Percentiles rank a stretch among this genome's conserved stretches.
Evolutionary conservation across 2,888 invertebrate genomes (phyloP).

Genomic region (Troilus luridus): DNA sequence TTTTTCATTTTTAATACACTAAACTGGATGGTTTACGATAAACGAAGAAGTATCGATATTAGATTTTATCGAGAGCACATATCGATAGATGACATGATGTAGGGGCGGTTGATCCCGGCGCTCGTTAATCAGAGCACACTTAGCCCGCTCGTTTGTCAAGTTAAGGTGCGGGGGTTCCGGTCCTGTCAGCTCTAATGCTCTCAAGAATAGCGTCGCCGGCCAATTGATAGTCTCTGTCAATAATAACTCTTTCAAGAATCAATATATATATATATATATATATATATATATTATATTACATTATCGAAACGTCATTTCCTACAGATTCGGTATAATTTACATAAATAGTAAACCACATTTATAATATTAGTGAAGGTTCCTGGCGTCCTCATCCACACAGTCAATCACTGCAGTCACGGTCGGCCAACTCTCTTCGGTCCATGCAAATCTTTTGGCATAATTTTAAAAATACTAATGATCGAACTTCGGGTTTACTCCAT

Average conservation of each 20-base stretch:
- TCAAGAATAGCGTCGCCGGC: neutral
- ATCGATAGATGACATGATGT: conserved; percentile 36
- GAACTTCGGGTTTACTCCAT: too few species aligned
- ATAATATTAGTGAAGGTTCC: too few species aligned
- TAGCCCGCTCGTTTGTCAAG: conserved; percentile 40
- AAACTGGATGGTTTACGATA: neutral
- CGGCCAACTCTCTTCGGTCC: too few species aligned
- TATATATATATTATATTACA: neutral
- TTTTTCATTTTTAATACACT: too few species aligned
- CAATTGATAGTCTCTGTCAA: conserved; percentile 32
- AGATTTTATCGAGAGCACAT: conserved; percentile 6
- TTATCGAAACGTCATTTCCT: neutral
- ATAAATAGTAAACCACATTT: too few species aligned
- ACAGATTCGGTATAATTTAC: too few species aligned
- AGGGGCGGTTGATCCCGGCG: neutral
- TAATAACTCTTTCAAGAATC: conserved; percentile 4
- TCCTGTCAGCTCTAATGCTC: conserved; percentile 10
- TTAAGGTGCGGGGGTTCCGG: too few species aligned
- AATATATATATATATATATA: neutral
- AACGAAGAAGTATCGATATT: neutral
- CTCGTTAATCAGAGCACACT: conserved; percentile 44
- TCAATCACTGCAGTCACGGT: too few species aligned
- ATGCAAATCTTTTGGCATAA: too few species aligned
- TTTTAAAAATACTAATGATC: too few species aligned
- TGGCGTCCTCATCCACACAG: too few species aligned